phyloP scores from a whole-genome alignment of 2,888 invertebrate genomes.

The Allophyes oxyacanthae region DNA sequence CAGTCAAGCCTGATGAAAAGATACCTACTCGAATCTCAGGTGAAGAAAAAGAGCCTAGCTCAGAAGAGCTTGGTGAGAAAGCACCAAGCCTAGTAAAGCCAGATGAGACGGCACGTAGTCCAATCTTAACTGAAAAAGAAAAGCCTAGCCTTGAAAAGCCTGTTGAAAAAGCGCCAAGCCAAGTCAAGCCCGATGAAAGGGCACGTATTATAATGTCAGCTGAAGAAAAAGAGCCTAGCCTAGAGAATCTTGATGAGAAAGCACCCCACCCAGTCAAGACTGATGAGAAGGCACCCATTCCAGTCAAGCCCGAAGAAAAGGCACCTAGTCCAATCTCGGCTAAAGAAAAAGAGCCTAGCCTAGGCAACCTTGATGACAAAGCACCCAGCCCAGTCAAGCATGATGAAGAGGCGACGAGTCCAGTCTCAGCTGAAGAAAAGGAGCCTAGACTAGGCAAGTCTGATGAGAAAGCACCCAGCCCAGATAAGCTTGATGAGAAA shows the following conservation, averaged over 20 bases:
- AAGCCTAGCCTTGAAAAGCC: conserved; percentile 17
- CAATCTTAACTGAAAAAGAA: conserved; percentile 18
- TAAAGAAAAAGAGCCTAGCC: neutral
- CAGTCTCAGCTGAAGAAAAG: neutral
- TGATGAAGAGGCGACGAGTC: neutral
- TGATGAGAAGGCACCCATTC: conserved; percentile 3
- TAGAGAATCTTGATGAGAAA: conserved; percentile 4
- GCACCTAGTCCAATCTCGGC: conserved; percentile 4
- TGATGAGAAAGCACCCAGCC: neutral
- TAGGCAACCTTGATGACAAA: neutral
- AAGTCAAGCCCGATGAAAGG: neutral
- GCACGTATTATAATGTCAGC: too few species aligned
- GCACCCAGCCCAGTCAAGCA: neutral
- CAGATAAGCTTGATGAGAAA: neutral
- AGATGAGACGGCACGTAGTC: conserved; percentile 9
- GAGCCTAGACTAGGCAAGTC: neutral
- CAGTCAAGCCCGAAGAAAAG: conserved; percentile 2
- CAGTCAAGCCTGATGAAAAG: conserved; percentile 8
- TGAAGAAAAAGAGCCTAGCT: conserved; percentile 14
- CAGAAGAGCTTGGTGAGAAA: conserved; percentile 2
- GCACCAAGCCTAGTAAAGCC: neutral
- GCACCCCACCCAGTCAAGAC: neutral
- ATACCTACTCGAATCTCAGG: conserved; percentile 2
- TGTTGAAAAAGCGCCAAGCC: conserved; percentile 9
- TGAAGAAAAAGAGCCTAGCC: too few species aligned